A percentile compares a stretch with the other conserved stretches of the same genome.
Conservation (phyloP, 2,888 invertebrate genomes). For the Quadriops clusia region DNA sequence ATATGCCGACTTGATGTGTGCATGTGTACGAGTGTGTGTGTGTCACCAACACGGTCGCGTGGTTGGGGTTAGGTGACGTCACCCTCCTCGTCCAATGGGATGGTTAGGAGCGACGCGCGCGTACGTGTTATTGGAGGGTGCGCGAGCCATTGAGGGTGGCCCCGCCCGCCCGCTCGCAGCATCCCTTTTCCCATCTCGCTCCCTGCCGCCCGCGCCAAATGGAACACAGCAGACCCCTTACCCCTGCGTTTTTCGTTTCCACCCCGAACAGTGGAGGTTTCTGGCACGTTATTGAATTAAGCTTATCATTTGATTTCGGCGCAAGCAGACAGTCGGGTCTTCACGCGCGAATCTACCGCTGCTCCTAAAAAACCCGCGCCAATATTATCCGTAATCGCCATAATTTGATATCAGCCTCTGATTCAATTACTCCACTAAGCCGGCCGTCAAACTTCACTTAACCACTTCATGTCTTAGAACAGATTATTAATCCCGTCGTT, state of each 20-base stretch:
- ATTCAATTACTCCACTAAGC: constrained; percentile 33
- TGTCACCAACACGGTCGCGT: constrained; percentile 21
- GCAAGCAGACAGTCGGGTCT: constrained; percentile 38
- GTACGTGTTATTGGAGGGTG: constrained; percentile 20
- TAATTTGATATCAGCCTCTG: constrained; percentile 38
- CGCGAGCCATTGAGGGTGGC: constrained; percentile 23
- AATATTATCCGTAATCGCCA: constrained; percentile 37
- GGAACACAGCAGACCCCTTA: constrained; percentile 12
- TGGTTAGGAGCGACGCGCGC: constrained; percentile 21
- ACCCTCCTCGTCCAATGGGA: constrained; percentile 22
- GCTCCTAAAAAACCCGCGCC: constrained; percentile 24
- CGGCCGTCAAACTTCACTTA: constrained; percentile 19
- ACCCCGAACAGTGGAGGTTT: constrained; percentile 31
- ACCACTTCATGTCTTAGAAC: constrained; percentile 21
- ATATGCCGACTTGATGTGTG: constrained; percentile 28
- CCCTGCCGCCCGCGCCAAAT: constrained; percentile 19
- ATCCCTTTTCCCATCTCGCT: constrained; percentile 26
- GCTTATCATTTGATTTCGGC: constrained; percentile 60
- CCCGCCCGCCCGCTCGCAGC: constrained; percentile 25
- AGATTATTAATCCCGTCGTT: constrained; percentile 10
- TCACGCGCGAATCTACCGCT: constrained; percentile 26
- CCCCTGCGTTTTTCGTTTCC: constrained; percentile 27
- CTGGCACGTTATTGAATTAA: constrained; percentile 62
- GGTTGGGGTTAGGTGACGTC: constrained; percentile 28
- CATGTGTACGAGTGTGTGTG: constrained; percentile 13